These are phyloP conservation scores for Sturnira hondurensis DNA, from an alignment of 2,113 vertebrate species.

Conservation along the genomic window DNA sequence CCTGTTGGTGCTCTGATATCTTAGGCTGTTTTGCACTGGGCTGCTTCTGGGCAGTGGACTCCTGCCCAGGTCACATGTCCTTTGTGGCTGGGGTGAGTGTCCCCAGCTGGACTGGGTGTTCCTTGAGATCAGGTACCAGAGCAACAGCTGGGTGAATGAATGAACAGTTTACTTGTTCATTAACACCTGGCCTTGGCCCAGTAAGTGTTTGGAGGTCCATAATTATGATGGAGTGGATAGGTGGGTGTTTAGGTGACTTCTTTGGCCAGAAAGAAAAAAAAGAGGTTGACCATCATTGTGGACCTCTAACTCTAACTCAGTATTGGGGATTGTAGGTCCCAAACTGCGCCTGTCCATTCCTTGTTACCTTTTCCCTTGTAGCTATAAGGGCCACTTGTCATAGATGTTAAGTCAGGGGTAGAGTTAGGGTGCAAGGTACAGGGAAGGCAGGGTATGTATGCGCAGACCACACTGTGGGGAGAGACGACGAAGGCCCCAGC, in stretches of 20 bases:
- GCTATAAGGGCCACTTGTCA: not conserved
- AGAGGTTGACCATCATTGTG: not conserved
- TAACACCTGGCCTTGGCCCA: not conserved
- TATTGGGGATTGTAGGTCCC: not conserved
- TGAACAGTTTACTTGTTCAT: not conserved
- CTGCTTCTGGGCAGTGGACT: not conserved
- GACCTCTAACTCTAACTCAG: not conserved
- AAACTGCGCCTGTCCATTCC: not conserved
- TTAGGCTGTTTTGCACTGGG: not conserved
- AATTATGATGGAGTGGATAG: not conserved
- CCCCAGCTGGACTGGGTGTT: not conserved
- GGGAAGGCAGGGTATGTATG: not conserved
- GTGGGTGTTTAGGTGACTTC: not conserved
- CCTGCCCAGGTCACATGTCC: not conserved
- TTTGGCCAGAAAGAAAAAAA: not conserved
- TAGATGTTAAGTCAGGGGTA: not conserved
- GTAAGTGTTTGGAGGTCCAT: not conserved
- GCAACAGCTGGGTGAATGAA: not conserved
- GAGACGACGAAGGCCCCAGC: not conserved
- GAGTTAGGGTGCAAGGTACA: not conserved
- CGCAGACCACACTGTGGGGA: not conserved
- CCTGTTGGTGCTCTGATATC: not conserved
- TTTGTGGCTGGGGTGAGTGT: not conserved
- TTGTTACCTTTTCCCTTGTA: not conserved
- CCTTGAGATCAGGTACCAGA: not conserved